These are phyloP conservation scores for Dyspetes luteomarginatus DNA, from an alignment of 2,888 invertebrate species.

Conservation along the genomic window DNA sequence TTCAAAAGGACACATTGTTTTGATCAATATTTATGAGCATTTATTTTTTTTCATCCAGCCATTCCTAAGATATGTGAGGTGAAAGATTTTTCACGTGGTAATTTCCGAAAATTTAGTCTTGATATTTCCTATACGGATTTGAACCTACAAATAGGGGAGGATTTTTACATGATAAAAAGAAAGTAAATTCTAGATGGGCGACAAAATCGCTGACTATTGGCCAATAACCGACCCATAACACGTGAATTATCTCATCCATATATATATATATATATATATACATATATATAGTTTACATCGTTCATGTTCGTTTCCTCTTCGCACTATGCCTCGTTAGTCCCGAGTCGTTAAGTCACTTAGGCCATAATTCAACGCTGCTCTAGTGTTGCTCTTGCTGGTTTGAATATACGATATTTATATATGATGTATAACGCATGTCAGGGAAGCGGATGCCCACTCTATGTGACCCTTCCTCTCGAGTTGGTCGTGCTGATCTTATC, in stretches of 20 bases:
- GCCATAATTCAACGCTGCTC: conserved; percentile 34
- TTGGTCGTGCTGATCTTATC: background rate
- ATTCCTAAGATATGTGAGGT: no score
- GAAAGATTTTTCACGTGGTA: no score
- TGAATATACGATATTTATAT: background rate
- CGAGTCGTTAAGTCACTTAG: conserved; percentile 46
- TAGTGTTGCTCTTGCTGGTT: background rate
- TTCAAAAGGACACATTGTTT: no score
- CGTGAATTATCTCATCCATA: background rate
- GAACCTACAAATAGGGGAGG: no score
- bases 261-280: background rate
- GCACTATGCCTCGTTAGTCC: conserved; percentile 29
- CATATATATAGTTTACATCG: background rate
- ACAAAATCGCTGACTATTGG: no score
- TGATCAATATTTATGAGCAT: no score
- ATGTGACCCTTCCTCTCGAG: background rate
- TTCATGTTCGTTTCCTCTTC: conserved; percentile 35
- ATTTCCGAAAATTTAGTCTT: no score
- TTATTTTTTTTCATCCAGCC: no score
- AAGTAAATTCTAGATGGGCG: no score
- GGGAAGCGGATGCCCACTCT: background rate
- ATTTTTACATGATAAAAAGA: no score
- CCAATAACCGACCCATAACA: no score
- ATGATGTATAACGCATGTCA: background rate
- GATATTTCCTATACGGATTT: no score